These are phyloP conservation scores for Formica exsecta DNA, from an alignment of 1,140 invertebrate species.

Conservation along the genomic window DNA sequence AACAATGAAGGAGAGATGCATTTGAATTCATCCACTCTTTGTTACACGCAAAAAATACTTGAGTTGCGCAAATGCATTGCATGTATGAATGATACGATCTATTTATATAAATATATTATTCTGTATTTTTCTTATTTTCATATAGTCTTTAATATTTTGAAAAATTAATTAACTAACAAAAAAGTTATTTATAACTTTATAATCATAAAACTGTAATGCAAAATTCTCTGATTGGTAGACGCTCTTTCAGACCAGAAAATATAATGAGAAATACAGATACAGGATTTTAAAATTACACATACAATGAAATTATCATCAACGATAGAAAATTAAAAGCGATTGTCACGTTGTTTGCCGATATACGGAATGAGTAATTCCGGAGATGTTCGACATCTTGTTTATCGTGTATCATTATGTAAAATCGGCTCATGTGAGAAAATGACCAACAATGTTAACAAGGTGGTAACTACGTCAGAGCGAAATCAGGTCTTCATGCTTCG, in stretches of 20 bases:
- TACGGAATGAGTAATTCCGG: slow-evolving; percentile 28
- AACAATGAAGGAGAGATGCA: slow-evolving; percentile 26
- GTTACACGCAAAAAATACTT: background rate
- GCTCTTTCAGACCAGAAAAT: background rate
- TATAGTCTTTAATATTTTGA: background rate
- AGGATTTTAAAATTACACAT: background rate
- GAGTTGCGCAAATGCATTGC: background rate
- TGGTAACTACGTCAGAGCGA: slow-evolving; percentile 23
- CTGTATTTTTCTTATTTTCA: background rate
- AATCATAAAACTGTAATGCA: background rate
- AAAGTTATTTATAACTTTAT: background rate
- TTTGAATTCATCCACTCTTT: slow-evolving; percentile 22
- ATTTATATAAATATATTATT: background rate
- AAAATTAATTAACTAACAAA: background rate
- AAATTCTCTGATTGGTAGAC: background rate
- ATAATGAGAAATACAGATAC: background rate
- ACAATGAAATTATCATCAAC: background rate
- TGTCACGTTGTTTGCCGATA: background rate
- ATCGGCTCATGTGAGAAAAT: background rate
- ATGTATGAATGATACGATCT: no score
- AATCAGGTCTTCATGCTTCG: slow-evolving; percentile 23
- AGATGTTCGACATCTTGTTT: slow-evolving; percentile 51
- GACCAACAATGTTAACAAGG: slow-evolving; percentile 38
- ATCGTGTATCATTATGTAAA: slow-evolving; percentile 40
- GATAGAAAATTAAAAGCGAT: slow-evolving; percentile 3